These are phyloP conservation scores for Chinchilla lanigera DNA, from an alignment of 2,113 vertebrate genomes.

Conservation along the genomic window DNA sequence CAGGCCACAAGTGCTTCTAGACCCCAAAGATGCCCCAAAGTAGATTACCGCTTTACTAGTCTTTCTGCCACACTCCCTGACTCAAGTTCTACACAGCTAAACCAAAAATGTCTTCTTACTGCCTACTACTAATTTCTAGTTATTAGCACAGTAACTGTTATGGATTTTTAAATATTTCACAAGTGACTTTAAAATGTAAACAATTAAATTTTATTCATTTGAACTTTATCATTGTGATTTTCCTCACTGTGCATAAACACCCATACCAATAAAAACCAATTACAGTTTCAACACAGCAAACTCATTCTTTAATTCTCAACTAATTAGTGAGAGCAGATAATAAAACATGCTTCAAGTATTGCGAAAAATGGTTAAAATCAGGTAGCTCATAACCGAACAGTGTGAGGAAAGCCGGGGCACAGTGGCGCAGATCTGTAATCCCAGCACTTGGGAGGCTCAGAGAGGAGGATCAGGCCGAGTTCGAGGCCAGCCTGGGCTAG, in stretches of 20 bases:
- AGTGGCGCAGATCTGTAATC: too few relatives aligned
- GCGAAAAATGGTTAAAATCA: neutral
- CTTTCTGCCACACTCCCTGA: neutral
- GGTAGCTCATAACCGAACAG: neutral
- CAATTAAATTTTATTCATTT: constrained; percentile 60
- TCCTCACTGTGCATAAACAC: neutral
- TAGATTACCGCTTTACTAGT: neutral
- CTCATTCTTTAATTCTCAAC: constrained; percentile 22
- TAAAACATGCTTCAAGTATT: neutral
- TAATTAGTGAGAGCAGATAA: constrained; percentile 44
- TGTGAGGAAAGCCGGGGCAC: neutral
- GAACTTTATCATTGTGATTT: constrained; percentile 43
- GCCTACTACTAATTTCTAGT: neutral
- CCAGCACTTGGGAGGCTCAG: too few relatives aligned
- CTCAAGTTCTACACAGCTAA: constrained; percentile 27
- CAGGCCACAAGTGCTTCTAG: neutral
- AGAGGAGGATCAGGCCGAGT: too few relatives aligned
- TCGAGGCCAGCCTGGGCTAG: too few relatives aligned
- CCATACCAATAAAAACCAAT: constrained; percentile 19
- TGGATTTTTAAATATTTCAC: constrained; percentile 31
- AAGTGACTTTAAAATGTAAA: constrained; percentile 43
- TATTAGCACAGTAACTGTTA: neutral
- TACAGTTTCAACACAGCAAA: constrained; percentile 42
- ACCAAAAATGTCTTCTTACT: constrained; percentile 17
- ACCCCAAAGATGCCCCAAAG: neutral